A percentile compares a stretch with the other conserved stretches of the same genome.
phyloP scores from a whole-genome alignment of 2,113 vertebrate genomes.

The Syrmaticus mikado region DNA sequence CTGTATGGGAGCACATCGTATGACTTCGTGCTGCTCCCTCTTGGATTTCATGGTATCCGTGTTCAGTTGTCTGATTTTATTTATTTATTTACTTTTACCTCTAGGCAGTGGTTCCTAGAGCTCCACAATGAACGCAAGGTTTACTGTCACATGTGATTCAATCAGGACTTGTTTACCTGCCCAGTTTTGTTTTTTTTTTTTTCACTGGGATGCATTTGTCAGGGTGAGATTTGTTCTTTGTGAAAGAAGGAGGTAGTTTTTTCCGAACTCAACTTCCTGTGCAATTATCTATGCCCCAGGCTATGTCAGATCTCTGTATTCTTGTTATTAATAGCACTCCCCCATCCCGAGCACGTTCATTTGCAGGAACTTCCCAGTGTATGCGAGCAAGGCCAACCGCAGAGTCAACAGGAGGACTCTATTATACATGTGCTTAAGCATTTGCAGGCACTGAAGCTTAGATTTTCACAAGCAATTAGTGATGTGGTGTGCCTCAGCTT shows the following conservation, averaged over 20 bases:
- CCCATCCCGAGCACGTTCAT: background rate
- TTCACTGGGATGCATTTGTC: accelerated
- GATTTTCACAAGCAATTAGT: conserved; percentile 38
- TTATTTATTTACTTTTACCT: background rate
- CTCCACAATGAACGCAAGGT: background rate
- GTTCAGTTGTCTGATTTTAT: background rate
- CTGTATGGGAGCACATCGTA: background rate
- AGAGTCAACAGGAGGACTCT: background rate
- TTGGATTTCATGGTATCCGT: background rate
- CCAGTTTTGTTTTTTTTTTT: background rate
- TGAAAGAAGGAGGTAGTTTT: background rate
- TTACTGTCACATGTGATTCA: background rate
- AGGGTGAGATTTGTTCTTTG: background rate
- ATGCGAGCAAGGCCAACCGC: background rate
- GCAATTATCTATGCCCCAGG: background rate
- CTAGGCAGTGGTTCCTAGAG: background rate
- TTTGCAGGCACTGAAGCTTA: conserved; percentile 1
- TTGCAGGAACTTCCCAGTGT: background rate
- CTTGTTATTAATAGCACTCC: conserved; percentile 17
- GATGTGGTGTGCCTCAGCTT: background rate
- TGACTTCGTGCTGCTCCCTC: accelerated
- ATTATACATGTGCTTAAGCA: background rate
- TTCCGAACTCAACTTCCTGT: conserved; percentile 1
- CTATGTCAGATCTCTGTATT: background rate
- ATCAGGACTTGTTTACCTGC: background rate